phyloP scores from a whole-genome alignment of 2,888 invertebrate species.

The Seira ritae region DNA sequence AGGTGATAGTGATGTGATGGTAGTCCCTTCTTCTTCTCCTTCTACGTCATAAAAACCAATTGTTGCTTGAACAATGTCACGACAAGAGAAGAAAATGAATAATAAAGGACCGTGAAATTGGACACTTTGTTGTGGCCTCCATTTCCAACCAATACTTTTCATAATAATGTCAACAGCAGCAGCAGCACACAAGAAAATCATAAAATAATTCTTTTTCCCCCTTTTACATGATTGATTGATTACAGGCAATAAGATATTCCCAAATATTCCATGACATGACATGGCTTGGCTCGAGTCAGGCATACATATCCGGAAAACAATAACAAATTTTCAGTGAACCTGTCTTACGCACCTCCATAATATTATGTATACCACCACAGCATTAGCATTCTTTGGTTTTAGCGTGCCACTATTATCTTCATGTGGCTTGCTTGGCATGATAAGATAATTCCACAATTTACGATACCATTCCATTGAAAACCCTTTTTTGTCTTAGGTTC shows the following conservation, averaged over 20 bases:
- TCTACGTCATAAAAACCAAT: neutral
- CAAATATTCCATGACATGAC: neutral
- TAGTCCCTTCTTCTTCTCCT: neutral
- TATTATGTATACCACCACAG: no score
- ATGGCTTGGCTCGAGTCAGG: neutral
- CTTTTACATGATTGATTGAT: neutral
- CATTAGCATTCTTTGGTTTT: no score
- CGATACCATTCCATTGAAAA: neutral
- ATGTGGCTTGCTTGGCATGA: constrained; percentile 28
- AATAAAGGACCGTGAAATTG: constrained; percentile 63
- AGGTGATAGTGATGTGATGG: no score
- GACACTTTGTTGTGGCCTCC: constrained; percentile 55
- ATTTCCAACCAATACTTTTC: constrained; percentile 23
- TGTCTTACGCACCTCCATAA: constrained; percentile 39
- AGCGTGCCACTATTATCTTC: constrained; percentile 6
- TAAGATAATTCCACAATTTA: constrained; percentile 48
- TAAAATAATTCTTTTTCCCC: constrained; percentile 17
- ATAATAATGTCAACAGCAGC: constrained; percentile 46
- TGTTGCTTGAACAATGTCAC: constrained; percentile 10
- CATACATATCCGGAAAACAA: constrained; percentile 15
- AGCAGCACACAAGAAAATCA: no score
- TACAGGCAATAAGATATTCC: constrained; percentile 1
- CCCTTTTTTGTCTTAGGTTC: constrained; percentile 58
- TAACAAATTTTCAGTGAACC: constrained; percentile 32
- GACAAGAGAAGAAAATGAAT: neutral